A percentile compares a stretch with the other conserved stretches of the same genome.
Conservation (phyloP, 2,888 invertebrate species). For the Keiferia lycopersicella region DNA sequence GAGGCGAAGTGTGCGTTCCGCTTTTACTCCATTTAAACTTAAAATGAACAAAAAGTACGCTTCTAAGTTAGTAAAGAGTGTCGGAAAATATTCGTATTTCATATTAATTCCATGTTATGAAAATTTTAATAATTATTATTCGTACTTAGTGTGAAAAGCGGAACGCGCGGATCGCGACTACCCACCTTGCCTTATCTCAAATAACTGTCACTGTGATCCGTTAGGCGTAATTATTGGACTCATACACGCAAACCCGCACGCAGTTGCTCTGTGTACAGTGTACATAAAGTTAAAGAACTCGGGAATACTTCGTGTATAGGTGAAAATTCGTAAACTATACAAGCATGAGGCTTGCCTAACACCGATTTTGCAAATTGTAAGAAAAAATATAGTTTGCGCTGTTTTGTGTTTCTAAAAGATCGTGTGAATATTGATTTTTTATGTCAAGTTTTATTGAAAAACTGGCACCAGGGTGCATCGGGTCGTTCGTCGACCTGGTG, state of each 20-base stretch:
- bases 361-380: too few species aligned
- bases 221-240: constrained; percentile 66
- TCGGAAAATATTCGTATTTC: too few species aligned
- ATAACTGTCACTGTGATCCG: constrained; percentile 77
- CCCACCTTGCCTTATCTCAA: constrained; percentile 76
- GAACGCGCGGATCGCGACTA: constrained; percentile 44
- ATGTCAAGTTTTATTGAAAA: too few species aligned
- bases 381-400: too few species aligned
- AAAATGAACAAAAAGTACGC: neutral
- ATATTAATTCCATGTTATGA: neutral
- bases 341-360: neutral
- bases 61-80: neutral
- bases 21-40: constrained; percentile 1
- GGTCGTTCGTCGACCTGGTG: too few species aligned
- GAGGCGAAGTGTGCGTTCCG: constrained; percentile 44
- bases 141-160: constrained; percentile 5
- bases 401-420: too few species aligned
- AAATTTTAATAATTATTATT: neutral
- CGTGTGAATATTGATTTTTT: too few species aligned
- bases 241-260: constrained; percentile 36
- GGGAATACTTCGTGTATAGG: neutral
- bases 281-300: constrained; percentile 32
- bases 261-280: constrained; percentile 28
- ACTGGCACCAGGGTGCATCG: too few species aligned
- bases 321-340: neutral